Evolutionary conservation across 2,888 invertebrate genomes (phyloP).

Genomic region (Nomada lathburiana): DNA sequence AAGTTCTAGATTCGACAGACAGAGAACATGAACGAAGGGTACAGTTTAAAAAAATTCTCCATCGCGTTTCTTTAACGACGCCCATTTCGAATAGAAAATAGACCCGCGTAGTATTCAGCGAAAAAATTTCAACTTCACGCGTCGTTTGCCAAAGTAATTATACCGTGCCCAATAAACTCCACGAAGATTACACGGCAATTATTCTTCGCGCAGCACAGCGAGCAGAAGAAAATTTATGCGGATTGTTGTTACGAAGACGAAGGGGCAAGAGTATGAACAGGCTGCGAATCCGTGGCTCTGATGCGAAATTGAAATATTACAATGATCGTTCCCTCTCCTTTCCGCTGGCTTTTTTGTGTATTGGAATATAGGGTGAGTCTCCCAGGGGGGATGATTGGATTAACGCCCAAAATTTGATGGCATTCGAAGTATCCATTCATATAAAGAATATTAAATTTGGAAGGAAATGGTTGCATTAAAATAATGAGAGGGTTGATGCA

Average conservation of each 20-base stretch:
- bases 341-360: neutral
- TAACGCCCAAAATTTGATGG: neutral
- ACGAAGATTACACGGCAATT: constrained; percentile 39
- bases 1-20: neutral
- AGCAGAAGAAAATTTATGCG: constrained; percentile 26
- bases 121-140: constrained; percentile 41
- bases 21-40: neutral
- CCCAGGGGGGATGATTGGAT: neutral
- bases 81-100: constrained; percentile 5
- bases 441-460: neutral
- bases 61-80: constrained; percentile 18
- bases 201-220: constrained; percentile 26
- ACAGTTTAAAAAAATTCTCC: constrained; percentile 19
- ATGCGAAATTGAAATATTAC: constrained; percentile 57
- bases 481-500: neutral
- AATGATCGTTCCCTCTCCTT: constrained; percentile 7
- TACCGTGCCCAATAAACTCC: constrained; percentile 35
- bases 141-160: constrained; percentile 53
- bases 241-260: constrained; percentile 10
- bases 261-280: constrained; percentile 30
- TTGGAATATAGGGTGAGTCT: constrained; percentile 3
- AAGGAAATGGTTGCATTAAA: neutral
- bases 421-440: neutral
- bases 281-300: constrained; percentile 23
- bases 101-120: neutral